Conservation (phyloP, 2,113 vertebrate species). For the Catharus fuscescens region DNA sequence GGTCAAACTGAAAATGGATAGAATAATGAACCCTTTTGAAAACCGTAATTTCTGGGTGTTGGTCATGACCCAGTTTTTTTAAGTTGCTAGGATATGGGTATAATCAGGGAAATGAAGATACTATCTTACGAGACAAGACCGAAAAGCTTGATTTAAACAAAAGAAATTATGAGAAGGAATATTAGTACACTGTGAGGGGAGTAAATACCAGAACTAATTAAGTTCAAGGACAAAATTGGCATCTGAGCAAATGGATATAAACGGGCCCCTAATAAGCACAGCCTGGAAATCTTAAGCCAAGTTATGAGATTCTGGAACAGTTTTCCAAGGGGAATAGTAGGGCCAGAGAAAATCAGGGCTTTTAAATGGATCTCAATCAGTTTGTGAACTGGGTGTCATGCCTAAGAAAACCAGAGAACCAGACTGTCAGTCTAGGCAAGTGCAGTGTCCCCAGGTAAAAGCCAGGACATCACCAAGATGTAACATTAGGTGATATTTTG, state of each 20-base stretch:
- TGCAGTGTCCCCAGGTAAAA: not conserved
- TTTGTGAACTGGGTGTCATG: not conserved
- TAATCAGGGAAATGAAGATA: slow-evolving; percentile 40
- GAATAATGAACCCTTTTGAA: slow-evolving; percentile 29
- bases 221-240: slow-evolving; percentile 61
- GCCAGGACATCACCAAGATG: not conserved
- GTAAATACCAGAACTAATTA: slow-evolving; percentile 64
- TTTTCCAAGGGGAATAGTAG: not conserved
- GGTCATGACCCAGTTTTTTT: slow-evolving; percentile 31
- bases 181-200: slow-evolving; percentile 42
- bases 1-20: slow-evolving; percentile 43
- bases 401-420: not conserved
- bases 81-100: slow-evolving; percentile 43
- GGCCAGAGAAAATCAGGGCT: not conserved
- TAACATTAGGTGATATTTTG: not conserved
- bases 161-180: slow-evolving; percentile 32
- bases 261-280: slow-evolving; percentile 16
- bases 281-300: not conserved
- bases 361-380: not conserved
- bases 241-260: slow-evolving; percentile 55
- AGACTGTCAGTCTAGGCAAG: not conserved
- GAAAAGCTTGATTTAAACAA: slow-evolving; percentile 55
- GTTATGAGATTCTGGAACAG: slow-evolving; percentile 11
- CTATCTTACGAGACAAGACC: slow-evolving; percentile 4
- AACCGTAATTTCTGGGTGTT: slow-evolving; percentile 33